Evolutionary conservation across 2,797 vertebrate species (phyloP).

Genomic region (Crocidura indochinensis): DNA sequence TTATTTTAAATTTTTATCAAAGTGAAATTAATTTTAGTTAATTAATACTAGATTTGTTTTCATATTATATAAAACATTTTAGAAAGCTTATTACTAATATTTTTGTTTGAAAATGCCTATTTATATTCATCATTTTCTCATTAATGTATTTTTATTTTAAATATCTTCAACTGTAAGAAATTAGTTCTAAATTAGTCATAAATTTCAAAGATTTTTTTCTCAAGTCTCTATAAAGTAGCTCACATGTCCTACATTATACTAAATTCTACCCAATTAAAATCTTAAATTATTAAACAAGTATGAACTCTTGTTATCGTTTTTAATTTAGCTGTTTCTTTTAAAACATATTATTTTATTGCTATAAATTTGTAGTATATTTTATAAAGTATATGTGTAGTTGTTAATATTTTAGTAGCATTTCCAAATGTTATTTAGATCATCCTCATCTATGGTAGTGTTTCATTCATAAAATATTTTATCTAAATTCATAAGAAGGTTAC

Average conservation of each 20-base stretch:
- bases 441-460: background rate
- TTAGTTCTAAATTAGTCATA: background rate
- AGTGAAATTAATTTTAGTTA: too few relatives aligned
- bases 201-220: background rate
- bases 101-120: too few relatives aligned
- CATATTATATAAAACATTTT: too few relatives aligned
- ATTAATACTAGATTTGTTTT: too few relatives aligned
- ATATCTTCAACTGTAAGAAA: background rate
- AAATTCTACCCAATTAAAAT: background rate
- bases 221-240: slow-evolving; percentile 29
- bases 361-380: background rate
- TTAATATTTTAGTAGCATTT: background rate
- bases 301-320: background rate
- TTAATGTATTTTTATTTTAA: too few relatives aligned
- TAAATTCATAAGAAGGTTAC: background rate
- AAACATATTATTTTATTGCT: background rate
- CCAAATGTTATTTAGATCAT: slow-evolving; percentile 27
- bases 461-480: background rate
- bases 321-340: background rate
- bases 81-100: too few relatives aligned
- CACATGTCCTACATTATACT: background rate
- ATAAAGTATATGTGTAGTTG: background rate
- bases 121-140: too few relatives aligned
- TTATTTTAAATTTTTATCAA: too few relatives aligned
- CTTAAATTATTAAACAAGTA: background rate